These are phyloP conservation scores for Agelas oroides DNA, from an alignment of 37 sponge, comb jelly and placozoan species.

Conservation along the genomic window DNA sequence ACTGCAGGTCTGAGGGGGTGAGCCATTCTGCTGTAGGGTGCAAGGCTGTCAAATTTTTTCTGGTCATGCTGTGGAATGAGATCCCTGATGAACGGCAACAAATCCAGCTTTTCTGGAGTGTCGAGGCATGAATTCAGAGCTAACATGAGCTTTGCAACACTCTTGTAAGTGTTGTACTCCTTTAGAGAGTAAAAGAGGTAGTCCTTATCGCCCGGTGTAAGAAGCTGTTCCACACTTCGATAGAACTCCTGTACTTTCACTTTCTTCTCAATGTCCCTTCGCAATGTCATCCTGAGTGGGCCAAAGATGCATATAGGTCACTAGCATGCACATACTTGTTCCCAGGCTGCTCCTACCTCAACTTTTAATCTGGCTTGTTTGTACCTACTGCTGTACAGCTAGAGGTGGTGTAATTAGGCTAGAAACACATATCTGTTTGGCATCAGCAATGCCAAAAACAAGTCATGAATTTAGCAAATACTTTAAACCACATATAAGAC, in stretches of 20 bases:
- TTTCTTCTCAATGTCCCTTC: slow-evolving; percentile 50
- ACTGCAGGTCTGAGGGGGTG: slow-evolving; percentile 35
- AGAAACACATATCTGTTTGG: too few relatives aligned
- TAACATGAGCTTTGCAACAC: slow-evolving; percentile 77
- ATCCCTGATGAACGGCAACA: slow-evolving; percentile 75
- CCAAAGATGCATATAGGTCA: too few relatives aligned
- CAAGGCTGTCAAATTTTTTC: slow-evolving; percentile 81
- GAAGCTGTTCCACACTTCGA: slow-evolving; percentile 57
- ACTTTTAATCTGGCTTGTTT: too few relatives aligned
- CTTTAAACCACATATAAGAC: too few relatives aligned
- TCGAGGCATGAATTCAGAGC: slow-evolving; percentile 86
- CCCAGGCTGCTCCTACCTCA: too few relatives aligned
- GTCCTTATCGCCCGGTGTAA: slow-evolving; percentile 79
- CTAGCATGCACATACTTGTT: too few relatives aligned
- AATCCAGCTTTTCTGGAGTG: slow-evolving; percentile 85
- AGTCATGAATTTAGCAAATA: too few relatives aligned
- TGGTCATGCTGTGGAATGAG: slow-evolving; percentile 73
- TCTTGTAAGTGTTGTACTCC: slow-evolving; percentile 85
- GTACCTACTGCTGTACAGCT: too few relatives aligned
- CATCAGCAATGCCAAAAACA: too few relatives aligned
- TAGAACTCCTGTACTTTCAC: slow-evolving; percentile 66
- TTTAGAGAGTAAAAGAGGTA: slow-evolving; percentile 81
- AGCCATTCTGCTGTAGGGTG: slow-evolving; percentile 88
- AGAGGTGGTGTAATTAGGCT: too few relatives aligned
- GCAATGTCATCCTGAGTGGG: slow-evolving; percentile 13